Evolutionary conservation across 2,113 vertebrate species (phyloP), one percentile per base, ranked within the genome.

Genomic region (Triplophysa siluroides): DNA sequence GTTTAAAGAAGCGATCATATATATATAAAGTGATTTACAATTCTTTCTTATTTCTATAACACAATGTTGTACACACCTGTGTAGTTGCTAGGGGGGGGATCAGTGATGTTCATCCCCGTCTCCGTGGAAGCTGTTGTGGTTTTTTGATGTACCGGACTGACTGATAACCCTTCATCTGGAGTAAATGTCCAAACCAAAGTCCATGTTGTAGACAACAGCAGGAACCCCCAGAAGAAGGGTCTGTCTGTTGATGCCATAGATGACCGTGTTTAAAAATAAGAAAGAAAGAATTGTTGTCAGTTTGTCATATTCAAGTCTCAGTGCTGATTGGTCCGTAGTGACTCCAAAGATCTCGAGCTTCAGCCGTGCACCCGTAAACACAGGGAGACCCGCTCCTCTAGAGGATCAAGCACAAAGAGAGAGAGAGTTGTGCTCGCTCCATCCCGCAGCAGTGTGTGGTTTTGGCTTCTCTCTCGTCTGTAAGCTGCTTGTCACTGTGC

Each of bases 61-160:
- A 38, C 50, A 0, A 50, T 21, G 45, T 21, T 10, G 3, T 43
- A 79, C 90, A 72, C 0, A 93, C 92, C 92, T 92, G 91, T 90
- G 21, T 91, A 88, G 85, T 92, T 92, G n/a, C 33, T 89, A 71
- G 85, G 88, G 60, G 80, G 29, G 47, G 75, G 45, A 71, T 86
- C 70, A 0, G 81, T 82, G 0, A 80, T 83, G 81, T 78, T 23
- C 14, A 52, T 77, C 85, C 78, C 73, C 33, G 86, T 82, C 74
- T 87, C 24, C 11, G 38, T 45, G 70, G 33, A 45, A 54, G 81
- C 45, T 52, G 62, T 3, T 23, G 61, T 18, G 21, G 47, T 60
- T 14, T 8, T 68, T 21, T 29, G 61, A 16, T 60, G 33, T 6
- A 26, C 41, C 0, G 85, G 43, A 81, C 82, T 86, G 43, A 75